phyloP scores from a whole-genome alignment of 2,113 vertebrate genomes.

The Halichoerus grypus region DNA sequence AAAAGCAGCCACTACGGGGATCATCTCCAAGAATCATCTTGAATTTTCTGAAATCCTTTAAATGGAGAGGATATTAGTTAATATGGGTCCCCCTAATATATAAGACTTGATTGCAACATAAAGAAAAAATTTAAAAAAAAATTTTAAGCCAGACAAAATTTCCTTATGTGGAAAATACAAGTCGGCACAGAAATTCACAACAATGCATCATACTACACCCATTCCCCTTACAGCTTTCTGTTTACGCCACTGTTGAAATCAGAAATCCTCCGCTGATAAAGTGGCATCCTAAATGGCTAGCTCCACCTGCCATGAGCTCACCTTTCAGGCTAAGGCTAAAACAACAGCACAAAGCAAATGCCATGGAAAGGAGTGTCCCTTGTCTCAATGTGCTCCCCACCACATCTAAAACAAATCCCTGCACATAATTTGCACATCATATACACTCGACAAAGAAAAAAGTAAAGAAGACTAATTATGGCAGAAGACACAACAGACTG shows the following conservation, averaged over 20 bases:
- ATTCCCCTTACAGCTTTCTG: background rate
- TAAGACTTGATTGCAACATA: background rate
- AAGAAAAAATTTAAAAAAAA: background rate
- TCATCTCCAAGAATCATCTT: background rate
- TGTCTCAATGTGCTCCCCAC: background rate
- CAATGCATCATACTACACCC: background rate
- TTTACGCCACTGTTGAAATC: background rate
- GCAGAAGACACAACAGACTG: background rate
- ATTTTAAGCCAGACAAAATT: background rate
- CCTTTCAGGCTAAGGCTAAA: background rate
- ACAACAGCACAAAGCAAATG: background rate
- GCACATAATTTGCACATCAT: background rate
- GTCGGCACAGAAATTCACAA: background rate
- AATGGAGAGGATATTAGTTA: background rate
- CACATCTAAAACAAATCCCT: background rate
- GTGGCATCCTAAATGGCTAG: background rate
- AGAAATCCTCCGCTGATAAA: background rate
- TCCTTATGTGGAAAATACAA: background rate
- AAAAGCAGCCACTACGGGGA: background rate
- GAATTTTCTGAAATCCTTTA: background rate
- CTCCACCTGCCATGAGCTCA: background rate
- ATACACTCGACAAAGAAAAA: background rate
- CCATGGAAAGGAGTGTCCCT: background rate
- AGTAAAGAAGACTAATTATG: background rate
- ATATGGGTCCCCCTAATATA: background rate